phyloP scores from a whole-genome alignment of 35 echinoderm and acorn worm genomes.

The Ophiothrix spiculata region DNA sequence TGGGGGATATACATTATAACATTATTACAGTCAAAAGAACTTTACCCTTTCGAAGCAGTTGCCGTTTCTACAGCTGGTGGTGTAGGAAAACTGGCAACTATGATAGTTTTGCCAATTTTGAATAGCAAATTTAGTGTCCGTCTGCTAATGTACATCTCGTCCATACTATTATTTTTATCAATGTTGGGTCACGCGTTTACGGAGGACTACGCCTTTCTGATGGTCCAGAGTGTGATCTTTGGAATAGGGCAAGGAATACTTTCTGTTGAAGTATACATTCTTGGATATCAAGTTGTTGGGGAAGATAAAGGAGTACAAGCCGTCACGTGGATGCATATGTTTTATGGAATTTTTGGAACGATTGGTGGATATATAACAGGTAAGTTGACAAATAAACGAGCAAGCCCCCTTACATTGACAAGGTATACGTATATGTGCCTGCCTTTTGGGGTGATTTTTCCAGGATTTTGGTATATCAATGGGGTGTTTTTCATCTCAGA shows the following conservation, averaged over 20 bases:
- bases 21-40: neutral
- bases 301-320: neutral
- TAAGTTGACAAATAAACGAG: no score
- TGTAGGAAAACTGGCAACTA: neutral
- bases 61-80: neutral
- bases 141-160: neutral
- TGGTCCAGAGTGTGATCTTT: neutral
- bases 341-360: neutral
- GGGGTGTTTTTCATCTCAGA: no score
- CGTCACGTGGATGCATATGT: neutral
- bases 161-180: neutral
- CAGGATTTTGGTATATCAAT: no score
- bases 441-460: no score
- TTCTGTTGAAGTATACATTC: neutral
- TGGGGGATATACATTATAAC: conserved; percentile 1
- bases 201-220: neutral
- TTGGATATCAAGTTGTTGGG: neutral
- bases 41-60: neutral
- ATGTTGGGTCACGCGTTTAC: neutral
- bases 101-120: neutral
- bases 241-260: neutral
- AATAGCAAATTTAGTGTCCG: neutral
- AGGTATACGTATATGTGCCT: no score
- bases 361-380: neutral
- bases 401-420: no score